These are phyloP conservation scores for Peucedramus taeniatus DNA, from an alignment of 2,113 vertebrate genomes.

Conservation along the genomic window DNA sequence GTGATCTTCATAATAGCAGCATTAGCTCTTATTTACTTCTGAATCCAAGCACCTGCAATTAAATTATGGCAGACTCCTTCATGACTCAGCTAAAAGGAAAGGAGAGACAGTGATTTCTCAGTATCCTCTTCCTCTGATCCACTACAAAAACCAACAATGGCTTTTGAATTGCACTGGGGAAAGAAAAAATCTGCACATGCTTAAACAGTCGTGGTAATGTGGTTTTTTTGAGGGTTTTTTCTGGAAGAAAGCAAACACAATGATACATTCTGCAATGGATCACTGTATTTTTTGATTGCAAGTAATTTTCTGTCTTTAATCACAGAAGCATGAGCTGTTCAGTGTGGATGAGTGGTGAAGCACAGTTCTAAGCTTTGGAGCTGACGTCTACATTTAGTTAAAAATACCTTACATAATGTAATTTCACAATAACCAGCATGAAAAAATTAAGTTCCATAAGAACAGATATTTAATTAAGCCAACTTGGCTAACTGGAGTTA, in stretches of 20 bases:
- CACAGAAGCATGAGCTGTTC: background rate
- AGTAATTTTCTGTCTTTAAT: background rate
- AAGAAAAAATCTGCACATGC: background rate
- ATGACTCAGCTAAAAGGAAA: slow-evolving; percentile 55
- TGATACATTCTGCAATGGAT: background rate
- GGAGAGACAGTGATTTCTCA: background rate
- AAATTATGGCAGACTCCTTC: slow-evolving; percentile 38
- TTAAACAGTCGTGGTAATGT: background rate
- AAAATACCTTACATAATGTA: background rate
- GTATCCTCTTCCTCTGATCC: slow-evolving; percentile 1
- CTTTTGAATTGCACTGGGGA: background rate
- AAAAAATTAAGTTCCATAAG: background rate
- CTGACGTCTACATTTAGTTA: background rate
- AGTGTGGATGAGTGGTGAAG: background rate
- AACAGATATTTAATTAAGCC: background rate
- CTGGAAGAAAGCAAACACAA: background rate
- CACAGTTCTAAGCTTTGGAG: background rate
- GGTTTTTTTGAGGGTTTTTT: background rate
- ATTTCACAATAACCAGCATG: background rate
- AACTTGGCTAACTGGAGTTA: background rate
- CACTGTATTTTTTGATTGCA: background rate
- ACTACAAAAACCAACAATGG: background rate
- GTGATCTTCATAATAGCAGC: background rate
- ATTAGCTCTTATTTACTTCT: slow-evolving; percentile 9
- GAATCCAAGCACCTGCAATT: slow-evolving; percentile 38